Conservation (phyloP, 2,113 vertebrate species). For the Neodon shergylaensis region DNA sequence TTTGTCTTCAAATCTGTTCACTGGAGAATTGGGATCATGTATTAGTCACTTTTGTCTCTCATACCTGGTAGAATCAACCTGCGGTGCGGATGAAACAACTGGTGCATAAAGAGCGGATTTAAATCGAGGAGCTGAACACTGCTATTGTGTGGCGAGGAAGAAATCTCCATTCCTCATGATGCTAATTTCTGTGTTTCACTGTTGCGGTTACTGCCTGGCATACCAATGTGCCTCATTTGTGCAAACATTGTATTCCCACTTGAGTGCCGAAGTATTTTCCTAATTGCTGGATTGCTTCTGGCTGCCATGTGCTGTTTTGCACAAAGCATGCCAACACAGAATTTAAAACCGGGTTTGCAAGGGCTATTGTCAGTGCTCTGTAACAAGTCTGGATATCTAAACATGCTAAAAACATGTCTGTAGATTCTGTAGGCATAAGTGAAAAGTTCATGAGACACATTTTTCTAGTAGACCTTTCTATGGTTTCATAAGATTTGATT, state of each 20-base stretch:
- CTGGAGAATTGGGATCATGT: background rate
- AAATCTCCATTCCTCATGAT: background rate
- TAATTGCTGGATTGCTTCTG: conserved; percentile 25
- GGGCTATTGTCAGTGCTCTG: background rate
- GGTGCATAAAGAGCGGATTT: background rate
- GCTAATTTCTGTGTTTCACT: background rate
- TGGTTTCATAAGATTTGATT: background rate
- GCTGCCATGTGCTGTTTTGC: background rate
- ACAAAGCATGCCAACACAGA: background rate
- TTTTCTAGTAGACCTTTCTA: background rate
- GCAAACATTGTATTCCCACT: background rate
- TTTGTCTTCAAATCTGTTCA: conserved; percentile 9
- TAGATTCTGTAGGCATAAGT: background rate
- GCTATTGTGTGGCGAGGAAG: background rate
- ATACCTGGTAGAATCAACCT: background rate
- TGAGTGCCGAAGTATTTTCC: conserved; percentile 34
- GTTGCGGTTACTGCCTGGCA: background rate
- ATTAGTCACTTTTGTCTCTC: background rate
- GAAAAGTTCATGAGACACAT: background rate
- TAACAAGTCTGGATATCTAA: background rate
- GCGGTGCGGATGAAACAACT: rapidly evolving
- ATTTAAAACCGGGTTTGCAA: conserved; percentile 4
- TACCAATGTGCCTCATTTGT: background rate
- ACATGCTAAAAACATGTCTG: background rate
- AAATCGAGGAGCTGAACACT: background rate